phyloP scores from a whole-genome alignment of 2,797 vertebrate species.

The Enteromius fasciolatus region DNA sequence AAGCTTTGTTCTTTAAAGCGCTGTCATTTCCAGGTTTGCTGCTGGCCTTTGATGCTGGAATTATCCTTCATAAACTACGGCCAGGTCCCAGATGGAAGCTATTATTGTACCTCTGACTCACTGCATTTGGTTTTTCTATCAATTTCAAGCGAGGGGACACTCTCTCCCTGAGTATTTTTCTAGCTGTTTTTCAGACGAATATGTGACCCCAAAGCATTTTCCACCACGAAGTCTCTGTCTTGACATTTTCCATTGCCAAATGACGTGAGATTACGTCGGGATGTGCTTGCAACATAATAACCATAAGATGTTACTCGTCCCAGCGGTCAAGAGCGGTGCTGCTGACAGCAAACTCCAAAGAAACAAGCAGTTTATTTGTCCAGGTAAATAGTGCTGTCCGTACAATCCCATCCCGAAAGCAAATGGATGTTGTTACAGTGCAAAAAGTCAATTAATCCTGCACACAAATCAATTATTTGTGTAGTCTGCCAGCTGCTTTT shows the following conservation, averaged over 20 bases:
- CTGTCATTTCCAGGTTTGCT: conserved; percentile 59
- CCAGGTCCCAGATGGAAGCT: conserved; percentile 66
- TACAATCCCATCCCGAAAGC: conserved; percentile 15
- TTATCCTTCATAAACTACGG: conserved; percentile 62
- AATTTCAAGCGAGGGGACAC: conserved; percentile 59
- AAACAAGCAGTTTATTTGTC: conserved; percentile 30
- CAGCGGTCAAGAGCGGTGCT: conserved; percentile 29
- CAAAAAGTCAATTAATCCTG: conserved; percentile 36
- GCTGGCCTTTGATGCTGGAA: conserved; percentile 59
- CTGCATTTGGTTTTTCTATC: conserved; percentile 66
- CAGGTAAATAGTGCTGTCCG: conserved; percentile 8
- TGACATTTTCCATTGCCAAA: conserved; percentile 61
- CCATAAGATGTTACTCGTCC: conserved; percentile 5
- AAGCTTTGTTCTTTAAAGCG: conserved; percentile 57
- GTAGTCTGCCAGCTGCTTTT: conserved; percentile 27
- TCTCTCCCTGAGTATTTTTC: conserved; percentile 56
- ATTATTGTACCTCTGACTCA: conserved; percentile 66
- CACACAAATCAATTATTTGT: conserved; percentile 47
- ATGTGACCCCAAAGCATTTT: conserved; percentile 56
- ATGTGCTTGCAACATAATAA: conserved; percentile 49
- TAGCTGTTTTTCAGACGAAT: conserved; percentile 54
- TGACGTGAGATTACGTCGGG: conserved; percentile 57
- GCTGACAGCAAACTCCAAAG: conserved; percentile 2
- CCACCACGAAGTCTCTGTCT: conserved; percentile 55
- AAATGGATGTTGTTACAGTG: conserved; percentile 32